Evolutionary conservation across 2,797 vertebrate species (phyloP), one percentile per base, ranked within the genome.

Genomic region (Synaphobranchus kaupii): DNA sequence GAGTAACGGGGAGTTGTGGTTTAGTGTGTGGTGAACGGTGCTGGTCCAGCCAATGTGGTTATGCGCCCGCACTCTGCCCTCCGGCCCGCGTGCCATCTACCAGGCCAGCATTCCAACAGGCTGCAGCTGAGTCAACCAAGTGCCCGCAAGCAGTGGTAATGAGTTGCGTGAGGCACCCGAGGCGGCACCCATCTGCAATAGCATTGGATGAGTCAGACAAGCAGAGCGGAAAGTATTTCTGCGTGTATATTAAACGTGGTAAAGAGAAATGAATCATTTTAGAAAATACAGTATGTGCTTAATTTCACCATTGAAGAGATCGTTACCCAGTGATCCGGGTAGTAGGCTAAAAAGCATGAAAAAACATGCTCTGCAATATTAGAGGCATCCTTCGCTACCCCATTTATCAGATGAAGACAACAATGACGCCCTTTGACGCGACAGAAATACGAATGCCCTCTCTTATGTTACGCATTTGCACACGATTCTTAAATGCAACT

Each of bases 1-100:
- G 87, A 90, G 90, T 87, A 86, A 90, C 73, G 86, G 66, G 86
- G 88, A 90, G 89, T 88, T 86, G 83, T 25, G 87, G 56, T 92
- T 88, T 88, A 88, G 90, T 83, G 85, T 88, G 83, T 90, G 88
- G 82, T 89, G 86, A 85, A 87, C 88, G 89, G 87, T 80, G 80
- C 58, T 88, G 84, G 86, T 85, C n/a, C 44, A 80, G 88, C 81
- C 83, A 90, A 88, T 89, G 87, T 84, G 71, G 63, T 89, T 86
- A 88, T 52, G 88, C 89, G 89, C 83, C 84, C 73, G 86, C 85
- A 88, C 78, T 83, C 85, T 86, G 89, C 85, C 89, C 88, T 87
- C 54, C 54, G 89, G 89, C 86, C 87, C 86, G 82, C 63, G 84
- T 91, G 88, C 87, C 91, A 88, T 89, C 85, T 88, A 89, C 88